These are phyloP conservation scores for Clytia hemisphaerica DNA, from an alignment of 30 jellyfish, hydroid and myxozoan species.

Conservation along the genomic window DNA sequence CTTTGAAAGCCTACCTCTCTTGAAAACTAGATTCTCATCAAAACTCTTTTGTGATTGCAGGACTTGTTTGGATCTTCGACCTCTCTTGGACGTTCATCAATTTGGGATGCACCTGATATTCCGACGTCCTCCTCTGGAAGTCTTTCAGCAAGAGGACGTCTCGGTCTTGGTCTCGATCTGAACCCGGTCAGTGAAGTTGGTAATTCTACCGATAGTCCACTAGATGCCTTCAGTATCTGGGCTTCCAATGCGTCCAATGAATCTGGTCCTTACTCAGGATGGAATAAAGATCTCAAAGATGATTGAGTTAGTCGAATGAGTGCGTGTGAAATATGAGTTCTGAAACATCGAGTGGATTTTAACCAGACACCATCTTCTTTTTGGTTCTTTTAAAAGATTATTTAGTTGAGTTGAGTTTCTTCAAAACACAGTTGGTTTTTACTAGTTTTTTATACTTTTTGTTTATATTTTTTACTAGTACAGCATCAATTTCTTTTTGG, in stretches of 20 bases:
- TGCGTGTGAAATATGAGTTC: too few relatives aligned
- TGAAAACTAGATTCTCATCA: conserved; percentile 37
- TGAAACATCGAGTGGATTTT: too few relatives aligned
- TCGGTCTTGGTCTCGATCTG: conserved; percentile 87
- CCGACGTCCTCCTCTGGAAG: conserved; percentile 38
- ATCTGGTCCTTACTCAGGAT: conserved; percentile 90
- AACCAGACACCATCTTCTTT: too few relatives aligned
- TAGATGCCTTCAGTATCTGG: conserved; percentile 84
- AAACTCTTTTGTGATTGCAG: too few relatives aligned
- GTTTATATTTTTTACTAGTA: too few relatives aligned
- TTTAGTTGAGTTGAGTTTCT: too few relatives aligned
- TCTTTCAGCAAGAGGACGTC: conserved; percentile 68
- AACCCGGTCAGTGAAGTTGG: conserved; percentile 47
- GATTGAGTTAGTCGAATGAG: too few relatives aligned
- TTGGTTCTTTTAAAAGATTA: too few relatives aligned
- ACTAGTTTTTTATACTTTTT: too few relatives aligned
- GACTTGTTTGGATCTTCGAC: conserved; percentile 50
- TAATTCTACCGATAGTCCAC: conserved; percentile 67
- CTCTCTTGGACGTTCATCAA: conserved; percentile 70
- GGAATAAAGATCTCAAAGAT: conserved; percentile 92
- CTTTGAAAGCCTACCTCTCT: not conserved
- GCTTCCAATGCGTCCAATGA: conserved; percentile 56
- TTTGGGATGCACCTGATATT: conserved; percentile 84
- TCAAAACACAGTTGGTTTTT: too few relatives aligned
- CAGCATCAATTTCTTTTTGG: too few relatives aligned